Evolutionary conservation across 35 echinoderm and acorn worm genomes (phyloP).

Genomic region (Heliocidaris erythrogramma): DNA sequence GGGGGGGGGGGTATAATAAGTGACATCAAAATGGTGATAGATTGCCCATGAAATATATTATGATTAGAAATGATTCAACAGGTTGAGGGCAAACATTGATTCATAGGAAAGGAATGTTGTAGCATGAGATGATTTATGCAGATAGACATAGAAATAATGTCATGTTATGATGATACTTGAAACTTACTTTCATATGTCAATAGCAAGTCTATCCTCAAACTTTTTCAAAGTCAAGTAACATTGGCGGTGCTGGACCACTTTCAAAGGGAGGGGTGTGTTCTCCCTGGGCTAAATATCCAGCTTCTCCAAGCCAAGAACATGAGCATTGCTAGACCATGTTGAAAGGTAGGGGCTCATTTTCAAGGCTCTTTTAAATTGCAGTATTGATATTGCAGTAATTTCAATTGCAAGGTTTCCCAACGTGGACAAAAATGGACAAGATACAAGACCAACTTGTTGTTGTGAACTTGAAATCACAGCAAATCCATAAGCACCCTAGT

Average conservation of each 20-base stretch:
- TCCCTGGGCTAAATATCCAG: too few relatives aligned
- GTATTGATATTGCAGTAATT: too few relatives aligned
- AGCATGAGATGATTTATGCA: not conserved
- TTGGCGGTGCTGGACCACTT: not conserved
- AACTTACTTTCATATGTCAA: not conserved
- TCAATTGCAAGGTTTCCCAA: too few relatives aligned
- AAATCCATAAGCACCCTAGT: too few relatives aligned
- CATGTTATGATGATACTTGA: not conserved
- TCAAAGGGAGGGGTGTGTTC: not conserved
- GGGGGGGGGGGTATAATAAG: not conserved
- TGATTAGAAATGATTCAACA: not conserved
- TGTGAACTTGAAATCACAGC: too few relatives aligned
- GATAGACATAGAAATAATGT: not conserved
- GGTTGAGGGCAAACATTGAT: not conserved
- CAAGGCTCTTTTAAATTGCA: too few relatives aligned
- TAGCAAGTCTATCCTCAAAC: not conserved
- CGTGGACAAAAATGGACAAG: too few relatives aligned
- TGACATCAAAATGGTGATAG: not conserved
- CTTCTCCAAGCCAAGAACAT: not conserved
- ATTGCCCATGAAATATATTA: not conserved
- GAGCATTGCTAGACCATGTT: not conserved
- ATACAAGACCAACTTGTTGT: too few relatives aligned
- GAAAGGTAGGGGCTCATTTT: not conserved
- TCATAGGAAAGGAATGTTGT: not conserved
- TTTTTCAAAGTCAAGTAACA: not conserved